Conservation (phyloP, 2,113 vertebrate genomes). For the Pterocles orientalis region DNA sequence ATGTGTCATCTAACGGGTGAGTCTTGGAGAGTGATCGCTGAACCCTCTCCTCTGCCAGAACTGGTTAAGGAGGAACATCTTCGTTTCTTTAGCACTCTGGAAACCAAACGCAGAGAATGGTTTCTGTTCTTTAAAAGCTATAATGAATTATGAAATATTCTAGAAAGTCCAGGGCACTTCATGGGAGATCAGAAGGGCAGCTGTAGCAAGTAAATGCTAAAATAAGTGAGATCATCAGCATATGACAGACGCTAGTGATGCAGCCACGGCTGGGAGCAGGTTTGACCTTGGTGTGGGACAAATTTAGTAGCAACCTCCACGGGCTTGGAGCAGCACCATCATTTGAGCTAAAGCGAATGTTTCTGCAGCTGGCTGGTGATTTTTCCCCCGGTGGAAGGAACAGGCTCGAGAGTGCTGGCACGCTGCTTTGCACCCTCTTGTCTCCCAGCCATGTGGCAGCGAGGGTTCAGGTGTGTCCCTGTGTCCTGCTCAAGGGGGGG, state of each 20-base stretch:
- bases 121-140: not conserved
- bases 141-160: not conserved
- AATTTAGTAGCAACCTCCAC: not conserved
- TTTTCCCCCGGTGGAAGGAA: not conserved
- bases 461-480: accelerated
- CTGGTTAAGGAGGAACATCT: not conserved
- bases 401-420: not conserved
- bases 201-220: not conserved
- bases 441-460: not conserved
- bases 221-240: accelerated
- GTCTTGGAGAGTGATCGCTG: not conserved
- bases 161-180: not conserved
- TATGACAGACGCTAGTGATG: not conserved
- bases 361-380: not conserved
- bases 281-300: not conserved
- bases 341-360: not conserved
- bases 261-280: not conserved
- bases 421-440: accelerated
- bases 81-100: not conserved
- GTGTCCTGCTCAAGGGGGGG: accelerated
- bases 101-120: not conserved
- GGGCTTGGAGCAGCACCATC: not conserved
- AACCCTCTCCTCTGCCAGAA: not conserved
- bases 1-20: no score
- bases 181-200: not conserved